phyloP scores from a whole-genome alignment of 2,888 invertebrate genomes.

The Erebia epiphron region DNA sequence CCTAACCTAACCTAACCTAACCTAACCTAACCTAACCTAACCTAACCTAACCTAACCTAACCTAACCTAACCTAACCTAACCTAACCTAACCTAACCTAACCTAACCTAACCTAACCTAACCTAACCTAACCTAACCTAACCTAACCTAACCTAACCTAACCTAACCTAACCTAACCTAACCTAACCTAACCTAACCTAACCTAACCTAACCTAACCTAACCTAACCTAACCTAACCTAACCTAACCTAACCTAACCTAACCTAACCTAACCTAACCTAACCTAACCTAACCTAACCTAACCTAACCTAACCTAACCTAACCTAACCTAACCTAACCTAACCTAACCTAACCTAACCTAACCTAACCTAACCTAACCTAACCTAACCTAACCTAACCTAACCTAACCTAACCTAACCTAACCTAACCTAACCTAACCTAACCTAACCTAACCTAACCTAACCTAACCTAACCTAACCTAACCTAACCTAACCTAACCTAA shows the following conservation, averaged over 20 bases:
- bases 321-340: constrained; percentile 43
- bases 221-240: constrained; percentile 29
- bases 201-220: constrained; percentile 11
- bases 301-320: constrained; percentile 43
- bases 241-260: constrained; percentile 33
- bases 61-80: constrained; percentile 11
- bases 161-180: constrained; percentile 11
- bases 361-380: constrained; percentile 39
- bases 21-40: constrained; percentile 11
- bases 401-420: constrained; percentile 40
- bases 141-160: constrained; percentile 11
- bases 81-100: constrained; percentile 11
- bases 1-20: constrained; percentile 11
- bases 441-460: constrained; percentile 39
- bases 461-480: constrained; percentile 41
- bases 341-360: constrained; percentile 42
- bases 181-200: constrained; percentile 11
- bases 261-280: constrained; percentile 38
- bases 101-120: constrained; percentile 11
- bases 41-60: constrained; percentile 11
- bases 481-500: constrained; percentile 39
- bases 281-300: constrained; percentile 40
- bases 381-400: constrained; percentile 40
- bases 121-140: constrained; percentile 11
- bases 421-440: constrained; percentile 40